Base-by-base conservation (phyloP, 2,888 invertebrate genomes). In the Apamea anceps region DNA sequence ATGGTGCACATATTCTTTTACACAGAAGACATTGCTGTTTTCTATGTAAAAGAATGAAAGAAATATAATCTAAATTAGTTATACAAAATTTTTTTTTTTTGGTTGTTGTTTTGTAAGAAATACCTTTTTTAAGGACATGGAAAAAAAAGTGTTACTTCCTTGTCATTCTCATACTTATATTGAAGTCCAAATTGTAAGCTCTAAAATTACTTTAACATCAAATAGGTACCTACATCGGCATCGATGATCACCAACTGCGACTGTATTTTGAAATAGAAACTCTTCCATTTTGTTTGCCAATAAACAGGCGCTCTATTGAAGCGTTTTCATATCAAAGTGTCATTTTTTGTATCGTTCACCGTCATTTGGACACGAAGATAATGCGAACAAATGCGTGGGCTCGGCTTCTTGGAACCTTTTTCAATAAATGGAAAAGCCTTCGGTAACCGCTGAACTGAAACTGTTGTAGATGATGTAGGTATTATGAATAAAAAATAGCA, bases 271-370 rank as follows among this genome's bases (percentile, higher is more conserved):
- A 74, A 62, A 71, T n/a, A 48, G 25, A 25, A 51, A 51, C 15
- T 79, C n/a, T 67, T 74, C 21, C 51, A 63, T 82, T 85, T 71
- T 67, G 42, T 72, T 77, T 77, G 28, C 28, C 67, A 79, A 76
- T 88, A 88, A 82, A 82, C 75, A 77, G 37, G 28, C 70, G 51
- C 48, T 88, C 72, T 68, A 76, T 74, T 77, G 73, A 82, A 82
- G 51, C 71, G 54, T 79, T 75, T 75, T 77, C 72, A 75, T 86
- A 83, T 86, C 79, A 79, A 86, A 88, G 75, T 76, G 73, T 77
- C 76, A 76, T 85, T 79, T 85, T 88, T 87, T 75, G 70, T 80
- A 79, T 82, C 72, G 42, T 78, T 80, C 67, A 77, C 83, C 79
- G 72, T 74, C 77, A 82, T 86, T 86, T 80, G 37, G 72, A 78